Conservation (phyloP, 2,113 vertebrate species). For the Callorhinus ursinus region DNA sequence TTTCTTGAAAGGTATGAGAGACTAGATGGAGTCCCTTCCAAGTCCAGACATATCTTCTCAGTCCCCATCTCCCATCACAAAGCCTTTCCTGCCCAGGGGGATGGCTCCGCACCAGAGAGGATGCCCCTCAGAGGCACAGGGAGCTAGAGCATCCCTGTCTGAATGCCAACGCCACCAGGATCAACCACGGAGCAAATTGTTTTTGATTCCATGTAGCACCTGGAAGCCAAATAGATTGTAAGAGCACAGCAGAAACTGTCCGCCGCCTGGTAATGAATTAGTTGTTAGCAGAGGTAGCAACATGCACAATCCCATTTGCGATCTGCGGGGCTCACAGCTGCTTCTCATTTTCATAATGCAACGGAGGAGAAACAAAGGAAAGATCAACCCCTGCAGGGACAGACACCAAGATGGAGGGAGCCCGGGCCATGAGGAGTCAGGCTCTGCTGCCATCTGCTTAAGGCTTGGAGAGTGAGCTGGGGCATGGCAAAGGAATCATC, state of each 20-base stretch:
- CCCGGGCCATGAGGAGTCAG: background rate
- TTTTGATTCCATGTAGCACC: constrained; percentile 65
- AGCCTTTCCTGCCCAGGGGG: background rate
- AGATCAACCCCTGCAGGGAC: background rate
- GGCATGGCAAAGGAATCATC: background rate
- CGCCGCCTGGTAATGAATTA: constrained; percentile 80
- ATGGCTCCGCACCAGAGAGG: background rate
- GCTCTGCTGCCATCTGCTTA: background rate
- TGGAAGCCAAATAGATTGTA: constrained; percentile 77
- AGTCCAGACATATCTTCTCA: background rate
- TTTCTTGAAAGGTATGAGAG: background rate
- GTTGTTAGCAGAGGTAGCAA: constrained; percentile 80
- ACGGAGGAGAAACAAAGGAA: constrained; percentile 67
- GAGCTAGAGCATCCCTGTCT: background rate
- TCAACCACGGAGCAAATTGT: constrained; percentile 62
- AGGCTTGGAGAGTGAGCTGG: background rate
- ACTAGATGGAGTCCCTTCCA: background rate
- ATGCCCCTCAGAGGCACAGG: background rate
- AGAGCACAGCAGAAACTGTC: constrained; percentile 67
- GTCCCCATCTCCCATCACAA: background rate
- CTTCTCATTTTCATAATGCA: constrained; percentile 76
- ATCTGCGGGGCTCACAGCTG: constrained; percentile 84
- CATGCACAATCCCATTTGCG: constrained; percentile 75
- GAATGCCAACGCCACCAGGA: background rate
- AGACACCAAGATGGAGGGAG: constrained; percentile 25